These are phyloP conservation scores for Chiroxiphia lanceolata DNA, from an alignment of 2,797 vertebrate species.

Conservation along the genomic window DNA sequence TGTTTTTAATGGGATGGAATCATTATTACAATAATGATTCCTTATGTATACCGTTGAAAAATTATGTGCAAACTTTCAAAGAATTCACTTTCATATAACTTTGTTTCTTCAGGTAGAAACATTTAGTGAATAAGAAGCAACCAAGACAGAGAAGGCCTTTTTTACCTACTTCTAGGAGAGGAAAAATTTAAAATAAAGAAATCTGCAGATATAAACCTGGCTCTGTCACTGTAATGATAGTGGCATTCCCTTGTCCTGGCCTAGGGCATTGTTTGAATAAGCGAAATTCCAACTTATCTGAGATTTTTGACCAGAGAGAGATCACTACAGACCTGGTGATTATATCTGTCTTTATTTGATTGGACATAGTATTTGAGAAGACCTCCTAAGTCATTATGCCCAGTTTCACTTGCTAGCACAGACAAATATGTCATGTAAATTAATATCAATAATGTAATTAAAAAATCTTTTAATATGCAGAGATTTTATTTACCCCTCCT, in stretches of 20 bases:
- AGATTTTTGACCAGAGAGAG: neutral
- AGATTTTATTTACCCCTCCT: neutral
- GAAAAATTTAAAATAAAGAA: neutral
- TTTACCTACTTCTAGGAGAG: neutral
- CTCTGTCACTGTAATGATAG: neutral
- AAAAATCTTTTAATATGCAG: neutral
- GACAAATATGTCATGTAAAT: neutral
- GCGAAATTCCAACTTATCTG: neutral
- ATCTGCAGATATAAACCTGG: neutral
- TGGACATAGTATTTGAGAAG: neutral
- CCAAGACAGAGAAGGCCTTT: neutral
- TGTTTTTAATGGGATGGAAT: constrained; percentile 11
- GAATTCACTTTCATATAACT: neutral
- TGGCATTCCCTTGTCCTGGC: neutral
- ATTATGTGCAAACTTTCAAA: constrained; percentile 1
- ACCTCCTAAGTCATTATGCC: neutral
- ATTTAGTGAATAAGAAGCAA: neutral
- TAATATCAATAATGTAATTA: neutral
- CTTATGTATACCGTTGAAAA: neutral
- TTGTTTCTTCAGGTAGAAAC: neutral
- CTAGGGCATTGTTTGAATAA: neutral
- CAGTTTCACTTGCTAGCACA: neutral
- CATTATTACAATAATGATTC: neutral
- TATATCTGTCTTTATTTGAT: neutral
- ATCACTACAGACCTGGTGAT: neutral